Conservation (phyloP, 2,113 vertebrate species). For the Blennius ocellaris region DNA sequence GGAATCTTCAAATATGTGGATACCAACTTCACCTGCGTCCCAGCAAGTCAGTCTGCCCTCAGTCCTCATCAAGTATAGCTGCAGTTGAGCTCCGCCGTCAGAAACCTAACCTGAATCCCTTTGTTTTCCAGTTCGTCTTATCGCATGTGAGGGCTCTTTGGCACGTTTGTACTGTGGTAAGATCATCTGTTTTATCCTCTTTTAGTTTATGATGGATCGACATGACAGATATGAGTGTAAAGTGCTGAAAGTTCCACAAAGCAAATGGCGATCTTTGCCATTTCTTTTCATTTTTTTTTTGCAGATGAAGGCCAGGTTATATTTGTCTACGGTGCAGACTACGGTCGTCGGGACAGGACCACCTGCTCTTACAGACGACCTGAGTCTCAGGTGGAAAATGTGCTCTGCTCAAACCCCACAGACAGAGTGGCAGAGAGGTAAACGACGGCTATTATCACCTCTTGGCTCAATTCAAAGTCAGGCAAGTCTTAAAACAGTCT, state of each 20-base stretch:
- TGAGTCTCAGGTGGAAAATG: background rate
- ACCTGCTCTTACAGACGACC: conserved; percentile 37
- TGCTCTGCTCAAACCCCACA: background rate
- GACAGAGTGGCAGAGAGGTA: conserved; percentile 31
- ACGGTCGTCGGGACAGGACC: conserved; percentile 56
- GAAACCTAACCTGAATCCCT: conserved; percentile 6
- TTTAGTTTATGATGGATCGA: background rate
- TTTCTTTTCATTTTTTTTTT: background rate
- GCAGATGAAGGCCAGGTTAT: conserved; percentile 47
- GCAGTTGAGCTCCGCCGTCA: background rate
- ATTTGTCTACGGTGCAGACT: conserved; percentile 46
- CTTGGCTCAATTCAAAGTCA: background rate
- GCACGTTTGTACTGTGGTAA: conserved; percentile 56
- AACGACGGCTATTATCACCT: background rate
- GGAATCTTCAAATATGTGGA: conserved; percentile 57
- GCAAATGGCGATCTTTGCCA: no score
- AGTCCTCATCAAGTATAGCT: background rate
- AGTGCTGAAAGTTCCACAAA: no score
- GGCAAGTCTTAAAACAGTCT: background rate
- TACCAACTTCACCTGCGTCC: conserved; percentile 52
- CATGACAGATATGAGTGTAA: background rate
- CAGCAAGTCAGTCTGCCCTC: conserved; percentile 53
- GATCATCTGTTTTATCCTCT: background rate
- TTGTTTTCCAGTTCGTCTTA: conserved; percentile 19
- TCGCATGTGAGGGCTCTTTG: conserved; percentile 40